A percentile compares a stretch with the other conserved stretches of the same genome.
Evolutionary conservation across 2,797 vertebrate genomes (phyloP).

Genomic region (Lepidocolaptes lacrymiger): DNA sequence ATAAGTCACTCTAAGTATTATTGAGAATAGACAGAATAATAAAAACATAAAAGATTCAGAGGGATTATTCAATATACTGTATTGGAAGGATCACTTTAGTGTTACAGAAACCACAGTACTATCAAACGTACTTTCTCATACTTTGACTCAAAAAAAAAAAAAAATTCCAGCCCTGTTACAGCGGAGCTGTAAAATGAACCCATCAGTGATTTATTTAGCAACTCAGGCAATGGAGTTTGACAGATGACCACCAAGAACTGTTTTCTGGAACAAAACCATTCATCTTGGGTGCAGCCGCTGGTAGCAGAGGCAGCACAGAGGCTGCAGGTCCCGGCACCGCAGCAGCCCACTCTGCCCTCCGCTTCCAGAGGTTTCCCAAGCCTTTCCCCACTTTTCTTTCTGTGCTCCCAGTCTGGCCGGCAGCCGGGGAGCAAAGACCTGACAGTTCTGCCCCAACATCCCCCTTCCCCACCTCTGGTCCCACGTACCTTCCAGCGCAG

Average conservation of each 20-base stretch:
- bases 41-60: not conserved
- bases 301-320: not conserved
- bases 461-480: not conserved
- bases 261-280: slow-evolving; percentile 27
- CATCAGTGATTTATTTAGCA: not conserved
- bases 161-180: not conserved
- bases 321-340: not conserved
- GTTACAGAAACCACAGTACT: not conserved
- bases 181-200: slow-evolving; percentile 17
- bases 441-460: not conserved
- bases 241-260: slow-evolving; percentile 1
- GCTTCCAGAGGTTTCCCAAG: not conserved
- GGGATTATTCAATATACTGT: not conserved
- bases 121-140: not conserved
- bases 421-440: not conserved
- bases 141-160: not conserved
- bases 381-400: not conserved
- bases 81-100: not conserved
- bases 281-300: not conserved
- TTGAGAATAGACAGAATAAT: not conserved
- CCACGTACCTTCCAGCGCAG: slow-evolving; percentile 58
- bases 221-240: not conserved
- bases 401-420: not conserved
- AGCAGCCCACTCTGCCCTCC: not conserved
- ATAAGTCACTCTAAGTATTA: not conserved